Base-by-base conservation (phyloP, 2,888 invertebrate species). In the Monoplex corrugatus region DNA sequence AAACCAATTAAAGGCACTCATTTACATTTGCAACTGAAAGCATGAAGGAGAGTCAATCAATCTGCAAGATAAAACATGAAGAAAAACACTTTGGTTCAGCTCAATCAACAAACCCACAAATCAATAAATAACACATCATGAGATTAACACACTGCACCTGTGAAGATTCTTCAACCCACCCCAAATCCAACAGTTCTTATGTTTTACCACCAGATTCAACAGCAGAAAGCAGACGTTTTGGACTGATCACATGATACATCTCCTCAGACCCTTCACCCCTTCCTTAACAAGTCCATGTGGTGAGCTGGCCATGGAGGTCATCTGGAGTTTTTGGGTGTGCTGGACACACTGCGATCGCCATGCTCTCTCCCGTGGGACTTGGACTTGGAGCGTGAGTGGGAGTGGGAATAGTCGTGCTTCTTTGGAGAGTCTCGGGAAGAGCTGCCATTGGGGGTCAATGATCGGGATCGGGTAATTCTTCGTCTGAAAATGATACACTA, bases 271-370 rank as follows among this genome's bases (percentile, higher is more conserved):
- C 35, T 72, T 5, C 5, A 13, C 35, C n/a, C n/a, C n/a, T n/a
- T n/a, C n/a, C n/a, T n/a, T n/a, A n/a, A n/a, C n/a, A n/a, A n/a
- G n/a, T n/a, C n/a, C 63, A 16, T 35, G 35, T 10, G 35, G 16
- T 35, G 6, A 16, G 10, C 3, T 35, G 13, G 28, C n/a, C 16
- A 8, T 50, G 23, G 19, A 16, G 80, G 90, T 95, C 93, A 94
- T 91, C 94, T 93, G 57, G 91, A 94, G 92, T 94, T 95, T 90
- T 95, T 95, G 44, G 95, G 95, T 28, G 95, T 95, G 91, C 94
- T 94, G 38, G 95, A 94, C 44, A 94, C 92, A 83, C 95, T 95
- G 32, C 95, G 92, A 45, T 72, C 85, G 43, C 89, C 86, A 13
- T 89, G 38, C 28, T 90, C 88, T 23, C 84, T 75, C 40, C 83